Percentiles rank a stretch among this genome's conserved stretches.
These are phyloP conservation scores for Cosmia pyralina DNA, from an alignment of 2,888 invertebrate genomes.

Conservation along the genomic window DNA sequence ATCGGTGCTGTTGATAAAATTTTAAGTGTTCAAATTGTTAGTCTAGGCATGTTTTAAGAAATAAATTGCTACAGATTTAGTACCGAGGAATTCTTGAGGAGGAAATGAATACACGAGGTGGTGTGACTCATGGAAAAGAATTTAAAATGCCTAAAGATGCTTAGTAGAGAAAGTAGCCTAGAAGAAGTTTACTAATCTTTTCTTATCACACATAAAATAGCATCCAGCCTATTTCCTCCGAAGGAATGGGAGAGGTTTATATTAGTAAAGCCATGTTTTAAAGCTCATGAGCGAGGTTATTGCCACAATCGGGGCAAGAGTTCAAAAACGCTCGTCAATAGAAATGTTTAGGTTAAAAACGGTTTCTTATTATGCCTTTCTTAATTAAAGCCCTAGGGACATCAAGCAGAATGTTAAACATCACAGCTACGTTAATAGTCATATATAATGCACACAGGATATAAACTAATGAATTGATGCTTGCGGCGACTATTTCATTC, in stretches of 20 bases:
- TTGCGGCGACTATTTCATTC: slow-evolving; percentile 29
- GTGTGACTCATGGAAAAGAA: slow-evolving; percentile 41
- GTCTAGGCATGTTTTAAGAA: slow-evolving; percentile 30
- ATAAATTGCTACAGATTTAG: slow-evolving; percentile 33
- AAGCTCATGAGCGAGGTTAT: background rate
- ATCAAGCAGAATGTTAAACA: background rate
- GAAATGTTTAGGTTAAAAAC: background rate
- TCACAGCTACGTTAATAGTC: slow-evolving; percentile 12
- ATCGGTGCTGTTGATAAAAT: slow-evolving; percentile 46
- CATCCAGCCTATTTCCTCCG: no score
- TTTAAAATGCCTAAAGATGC: slow-evolving; percentile 11
- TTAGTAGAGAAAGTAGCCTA: slow-evolving; percentile 21
- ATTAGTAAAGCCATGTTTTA: background rate
- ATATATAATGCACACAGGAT: slow-evolving; percentile 21
- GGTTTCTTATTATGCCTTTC: background rate
- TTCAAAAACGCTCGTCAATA: no score
- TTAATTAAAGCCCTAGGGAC: no score
- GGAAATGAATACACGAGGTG: slow-evolving; percentile 17
- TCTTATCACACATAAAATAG: background rate
- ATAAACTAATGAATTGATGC: slow-evolving; percentile 15
- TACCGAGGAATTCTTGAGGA: slow-evolving; percentile 6
- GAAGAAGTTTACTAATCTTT: background rate
- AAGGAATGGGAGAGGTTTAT: no score
- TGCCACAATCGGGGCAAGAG: background rate
- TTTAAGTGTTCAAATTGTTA: slow-evolving; percentile 46